phyloP scores from a whole-genome alignment of 1,140 invertebrate genomes.

The Atta colombica region DNA sequence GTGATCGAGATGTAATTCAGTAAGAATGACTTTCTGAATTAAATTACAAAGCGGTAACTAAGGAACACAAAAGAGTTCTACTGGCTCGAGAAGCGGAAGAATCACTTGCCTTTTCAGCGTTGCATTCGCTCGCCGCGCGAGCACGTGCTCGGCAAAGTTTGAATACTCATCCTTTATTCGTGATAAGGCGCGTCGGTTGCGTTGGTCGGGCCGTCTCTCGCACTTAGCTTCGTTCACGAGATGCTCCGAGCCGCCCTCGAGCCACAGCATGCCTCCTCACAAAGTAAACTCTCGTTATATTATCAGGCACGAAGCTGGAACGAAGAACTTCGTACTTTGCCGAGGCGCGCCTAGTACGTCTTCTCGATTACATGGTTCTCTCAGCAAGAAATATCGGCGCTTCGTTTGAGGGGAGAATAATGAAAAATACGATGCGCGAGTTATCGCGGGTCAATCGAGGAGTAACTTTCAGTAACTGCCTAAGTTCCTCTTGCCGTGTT shows the following conservation, averaged over 20 bases:
- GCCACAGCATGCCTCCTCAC: constrained; percentile 40
- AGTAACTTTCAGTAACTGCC: neutral
- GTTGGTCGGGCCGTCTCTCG: constrained; percentile 18
- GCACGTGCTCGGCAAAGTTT: constrained; percentile 60
- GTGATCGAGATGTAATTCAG: neutral
- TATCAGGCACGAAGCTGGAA: constrained; percentile 62
- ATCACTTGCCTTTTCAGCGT: constrained; percentile 26
- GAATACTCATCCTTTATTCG: constrained; percentile 63
- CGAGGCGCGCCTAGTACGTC: constrained; percentile 39
- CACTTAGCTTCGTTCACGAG: constrained; percentile 41
- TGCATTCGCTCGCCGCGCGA: neutral
- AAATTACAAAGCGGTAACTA: neutral
- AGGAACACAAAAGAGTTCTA: neutral
- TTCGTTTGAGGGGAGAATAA: constrained; percentile 34
- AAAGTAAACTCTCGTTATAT: constrained; percentile 67
- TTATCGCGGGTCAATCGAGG: constrained; percentile 34
- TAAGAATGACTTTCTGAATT: neutral
- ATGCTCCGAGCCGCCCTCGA: constrained; percentile 4
- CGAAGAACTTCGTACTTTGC: constrained; percentile 68
- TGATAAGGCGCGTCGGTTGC: constrained; percentile 67
- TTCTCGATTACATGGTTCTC: constrained; percentile 43
- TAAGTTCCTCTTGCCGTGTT: constrained; percentile 14
- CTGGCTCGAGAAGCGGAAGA: neutral
- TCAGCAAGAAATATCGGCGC: constrained; percentile 21
- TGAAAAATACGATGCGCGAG: constrained; percentile 57